Percentiles rank a stretch among this genome's conserved stretches.
Evolutionary conservation across 2,113 vertebrate species (phyloP).

Genomic region (Indicator maculatus): DNA sequence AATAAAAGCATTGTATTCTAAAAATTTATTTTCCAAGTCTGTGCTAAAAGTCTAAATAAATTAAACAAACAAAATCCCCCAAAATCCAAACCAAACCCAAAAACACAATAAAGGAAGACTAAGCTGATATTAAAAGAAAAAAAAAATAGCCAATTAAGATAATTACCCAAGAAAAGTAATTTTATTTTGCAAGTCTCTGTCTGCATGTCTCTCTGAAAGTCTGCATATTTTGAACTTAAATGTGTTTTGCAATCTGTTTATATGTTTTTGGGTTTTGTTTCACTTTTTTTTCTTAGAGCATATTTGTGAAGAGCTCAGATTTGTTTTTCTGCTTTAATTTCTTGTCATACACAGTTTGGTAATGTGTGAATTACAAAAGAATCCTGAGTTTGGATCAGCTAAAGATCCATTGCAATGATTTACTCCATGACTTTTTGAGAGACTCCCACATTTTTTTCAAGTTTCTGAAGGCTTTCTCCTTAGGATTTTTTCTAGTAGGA

Average conservation of each 20-base stretch:
- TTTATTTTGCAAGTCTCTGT: constrained; percentile 37
- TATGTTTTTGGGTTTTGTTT: background rate
- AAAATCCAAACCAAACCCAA: too few relatives aligned
- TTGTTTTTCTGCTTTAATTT: constrained; percentile 15
- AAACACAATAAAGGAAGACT: background rate
- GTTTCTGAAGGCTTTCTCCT: background rate
- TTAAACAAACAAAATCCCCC: background rate
- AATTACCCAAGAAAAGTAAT: constrained; percentile 20
- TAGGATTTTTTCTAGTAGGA: background rate
- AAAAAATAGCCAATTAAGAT: constrained; percentile 28
- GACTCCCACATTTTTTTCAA: background rate
- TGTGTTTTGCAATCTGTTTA: constrained; percentile 67
- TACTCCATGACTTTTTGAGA: background rate
- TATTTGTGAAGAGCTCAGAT: background rate
- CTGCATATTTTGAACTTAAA: constrained; percentile 47
- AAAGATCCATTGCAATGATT: background rate
- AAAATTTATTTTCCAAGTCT: background rate
- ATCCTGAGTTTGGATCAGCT: background rate
- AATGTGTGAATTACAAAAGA: constrained; percentile 1
- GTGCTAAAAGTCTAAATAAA: background rate
- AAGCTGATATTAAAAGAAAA: background rate
- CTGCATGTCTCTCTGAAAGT: constrained; percentile 15
- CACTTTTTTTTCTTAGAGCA: background rate
- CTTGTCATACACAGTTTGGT: background rate
- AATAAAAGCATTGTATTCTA: background rate